Evolutionary conservation across 1,140 invertebrate genomes (phyloP), one percentile per base, ranked within the genome.

Genomic region (Hycleus phaleratus): DNA sequence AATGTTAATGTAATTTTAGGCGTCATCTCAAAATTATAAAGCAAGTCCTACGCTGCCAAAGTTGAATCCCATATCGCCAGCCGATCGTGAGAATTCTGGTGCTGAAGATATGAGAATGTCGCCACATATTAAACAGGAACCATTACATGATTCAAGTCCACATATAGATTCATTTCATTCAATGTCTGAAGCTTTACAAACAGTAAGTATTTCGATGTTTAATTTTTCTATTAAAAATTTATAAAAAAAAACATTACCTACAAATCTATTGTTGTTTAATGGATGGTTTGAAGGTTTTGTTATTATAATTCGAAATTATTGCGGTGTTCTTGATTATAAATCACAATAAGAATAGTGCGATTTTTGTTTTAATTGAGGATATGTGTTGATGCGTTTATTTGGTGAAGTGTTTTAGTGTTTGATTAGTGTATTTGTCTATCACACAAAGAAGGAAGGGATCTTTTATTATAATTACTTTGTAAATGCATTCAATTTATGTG

Each of bases 51-150:
- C 53, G 40, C 46, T 82, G 77, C 81, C 81, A 78, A 84, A 84
- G 74, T 75, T 77, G 74, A 83, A 82, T 75, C 81, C 81, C 68
- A 76, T 79, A 64, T 76, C 81, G 65, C 78, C 79, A 62, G 76
- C 76, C 66, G 81, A 84, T 70, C 70, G 79, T 54, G 81, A 82
- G 66, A 79, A 76, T 67, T 72, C 78, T 63, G 77, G 76, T 63
- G 76, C 79, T 12, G 75, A 77, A 38, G 76, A 68, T 66, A 76
- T 77, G 71, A 75, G 77, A 64, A 77, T 73, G 68, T 73, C 74
- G 63, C 78, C 79, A 71, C 79, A 78, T 64, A 72, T 79, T 74
- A 84, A 85, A 73, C 83, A 84, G 73, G 83, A 85, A 58, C 67
- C 64, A 9, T 9, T 18, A 38, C 63, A 68, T 26, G 72, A 71